Conservation (phyloP, 2,888 invertebrate genomes). For the Rotaria macrura region DNA sequence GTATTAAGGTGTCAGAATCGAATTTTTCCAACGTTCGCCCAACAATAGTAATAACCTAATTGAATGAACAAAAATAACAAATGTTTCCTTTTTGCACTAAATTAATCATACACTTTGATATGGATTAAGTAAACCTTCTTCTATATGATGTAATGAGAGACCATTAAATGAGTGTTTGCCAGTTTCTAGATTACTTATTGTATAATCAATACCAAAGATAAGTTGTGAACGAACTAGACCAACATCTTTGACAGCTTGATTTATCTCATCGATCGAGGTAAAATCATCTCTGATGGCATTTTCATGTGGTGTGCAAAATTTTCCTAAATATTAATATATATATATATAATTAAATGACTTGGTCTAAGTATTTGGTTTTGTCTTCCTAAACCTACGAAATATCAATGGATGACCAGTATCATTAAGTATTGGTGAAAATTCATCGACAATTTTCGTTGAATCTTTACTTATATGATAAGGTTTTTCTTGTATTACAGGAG, state of each 20-base stretch:
- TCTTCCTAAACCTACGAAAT: neutral
- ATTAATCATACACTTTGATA: slow-evolving; percentile 36
- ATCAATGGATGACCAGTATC: neutral
- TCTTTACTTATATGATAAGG: neutral
- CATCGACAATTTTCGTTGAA: neutral
- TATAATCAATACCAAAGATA: slow-evolving; percentile 39
- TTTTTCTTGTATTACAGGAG: neutral
- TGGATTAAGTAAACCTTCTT: slow-evolving; percentile 37
- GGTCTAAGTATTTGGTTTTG: neutral
- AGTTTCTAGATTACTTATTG: slow-evolving; percentile 41
- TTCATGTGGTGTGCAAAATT: slow-evolving; percentile 14
- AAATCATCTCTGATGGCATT: slow-evolving; percentile 32
- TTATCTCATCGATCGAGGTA: slow-evolving; percentile 22
- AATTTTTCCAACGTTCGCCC: slow-evolving; percentile 52
- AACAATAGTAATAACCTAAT: slow-evolving; percentile 50
- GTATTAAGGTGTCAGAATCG: slow-evolving; percentile 50
- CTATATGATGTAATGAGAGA: slow-evolving; percentile 39
- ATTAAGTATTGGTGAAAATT: neutral
- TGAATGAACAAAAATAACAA: neutral
- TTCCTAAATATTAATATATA: neutral
- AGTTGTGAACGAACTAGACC: slow-evolving; percentile 28
- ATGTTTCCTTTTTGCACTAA: slow-evolving; percentile 32
- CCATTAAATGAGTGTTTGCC: slow-evolving; percentile 40
- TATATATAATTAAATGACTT: too few species aligned
- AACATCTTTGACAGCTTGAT: slow-evolving; percentile 31